Base-by-base conservation (phyloP, 2,797 vertebrate species). In the Brachyrhaphis roseni region DNA sequence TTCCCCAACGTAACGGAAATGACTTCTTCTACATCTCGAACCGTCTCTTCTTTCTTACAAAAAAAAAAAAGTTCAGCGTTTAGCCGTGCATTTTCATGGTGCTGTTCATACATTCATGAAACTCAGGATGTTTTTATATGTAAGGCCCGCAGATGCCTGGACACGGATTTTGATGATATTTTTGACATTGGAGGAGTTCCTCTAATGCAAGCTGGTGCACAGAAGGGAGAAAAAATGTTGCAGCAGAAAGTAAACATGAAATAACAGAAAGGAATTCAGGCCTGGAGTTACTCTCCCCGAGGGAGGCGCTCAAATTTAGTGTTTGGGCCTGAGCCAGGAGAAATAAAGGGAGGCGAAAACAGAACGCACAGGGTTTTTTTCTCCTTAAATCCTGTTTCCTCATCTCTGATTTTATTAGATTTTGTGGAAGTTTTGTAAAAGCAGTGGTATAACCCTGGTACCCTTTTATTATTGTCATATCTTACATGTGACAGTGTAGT, bases 181-280 rank as follows among this genome's bases (percentile, higher is more conserved):
- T 49, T 57, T 74, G 26, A 73, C 49, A 41, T 26, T 74, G 76
- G 74, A 57, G 34, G 75, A 36, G 78, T 23, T 82, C 28, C 59
- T 83, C 77, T 80, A 83, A 82, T 80, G 78, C 78, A 51, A 20
- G 51, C 74, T 72, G 55, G 43, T 68, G 36, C 43, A 26, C 79
- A 76, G 34, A 46, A 75, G 28, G 55, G n/a, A 11, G 15, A 66
- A 68, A 80, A 84, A 87, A 26, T 47, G 80, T 74, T 87, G 83
- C 41, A 4, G 72, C 16, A n/a, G 31, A 86, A 82, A 84, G 82
- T 83, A 91, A 87, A 92, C 89, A 87, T 89, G 70, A 94, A 94
- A 93, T 92, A 91, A 86, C 92, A 85, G 80, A 91, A 84, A 90
- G 93, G 92, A 95, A 95, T 94, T 92, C 82, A 84, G 86, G 91